Base-by-base conservation (phyloP, 1,140 invertebrate species). In the Triops longicaudatus region DNA sequence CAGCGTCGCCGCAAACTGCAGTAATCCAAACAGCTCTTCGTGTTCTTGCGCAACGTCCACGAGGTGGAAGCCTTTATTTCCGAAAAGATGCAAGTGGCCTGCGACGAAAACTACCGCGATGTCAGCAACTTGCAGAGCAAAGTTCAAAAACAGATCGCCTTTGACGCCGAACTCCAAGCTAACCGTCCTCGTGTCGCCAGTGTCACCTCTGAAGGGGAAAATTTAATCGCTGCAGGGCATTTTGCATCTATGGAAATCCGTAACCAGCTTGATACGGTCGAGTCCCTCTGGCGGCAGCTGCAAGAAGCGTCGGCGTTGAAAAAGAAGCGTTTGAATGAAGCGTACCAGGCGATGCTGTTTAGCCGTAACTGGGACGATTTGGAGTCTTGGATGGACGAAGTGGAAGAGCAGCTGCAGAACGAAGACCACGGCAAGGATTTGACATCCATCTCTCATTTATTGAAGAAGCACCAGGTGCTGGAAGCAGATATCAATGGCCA, bases 131-230 rank as follows among this genome's bases (percentile, higher is more conserved):
- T 99, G 26, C 93, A 97, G 81, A 95, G 93, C 81, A 99, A 99
- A 86, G 97, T 98, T 74, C 96, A 98, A 84, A 97, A 97, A 83
- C 97, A 99, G 82, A 89, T 93, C 1, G 95, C 95, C 0, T 98
- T 98, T 83, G 96, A 98, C 82, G 92, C 95, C 0, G 97, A 99
- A 84, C 86, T 98, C 31, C 85, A 91, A n/a, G 95, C 95, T 6
- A 98, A 98, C 83, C 90, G 93, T 77, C 91, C 91, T 17, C 88
- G 95, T 63, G 90, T 98, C 5, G 89, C 92, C 44, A 88, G 90
- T 31, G 92, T 98, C 3, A 90, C 92, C 78, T 87, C 88, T 77
- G 93, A 95, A 83, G 97, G 95, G 6, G 91, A 95, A 82, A 87
- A 89, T 73, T 87, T 97, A 6, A 92, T 96, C 17, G 87, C 91